Evolutionary conservation across 2,113 vertebrate species (phyloP).

Genomic region (Vidua chalybeata): DNA sequence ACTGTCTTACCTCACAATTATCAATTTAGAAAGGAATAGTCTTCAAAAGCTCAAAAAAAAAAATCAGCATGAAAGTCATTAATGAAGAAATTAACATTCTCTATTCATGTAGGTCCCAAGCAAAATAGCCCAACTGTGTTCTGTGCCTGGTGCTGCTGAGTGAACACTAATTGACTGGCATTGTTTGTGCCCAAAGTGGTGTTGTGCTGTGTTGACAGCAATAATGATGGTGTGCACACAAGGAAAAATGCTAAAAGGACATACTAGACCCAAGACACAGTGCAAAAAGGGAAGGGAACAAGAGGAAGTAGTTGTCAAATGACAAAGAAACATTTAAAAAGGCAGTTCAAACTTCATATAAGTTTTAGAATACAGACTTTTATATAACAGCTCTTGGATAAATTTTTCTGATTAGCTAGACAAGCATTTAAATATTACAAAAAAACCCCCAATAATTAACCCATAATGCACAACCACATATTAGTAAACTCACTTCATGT

Average conservation of each 20-base stretch:
- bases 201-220: background rate
- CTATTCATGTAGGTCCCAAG: background rate
- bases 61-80: background rate
- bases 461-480: background rate
- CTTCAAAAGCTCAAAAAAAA: background rate
- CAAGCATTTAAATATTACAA: background rate
- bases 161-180: background rate
- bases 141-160: background rate
- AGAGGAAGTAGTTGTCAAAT: background rate
- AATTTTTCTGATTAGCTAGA: background rate
- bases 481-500: background rate
- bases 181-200: background rate
- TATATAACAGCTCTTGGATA: background rate
- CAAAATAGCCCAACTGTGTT: background rate
- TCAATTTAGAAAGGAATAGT: background rate
- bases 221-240: background rate
- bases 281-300: background rate
- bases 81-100: slow-evolving; percentile 16
- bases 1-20: slow-evolving; percentile 15
- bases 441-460: background rate
- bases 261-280: background rate
- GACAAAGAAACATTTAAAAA: background rate
- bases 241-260: background rate
- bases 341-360: background rate
- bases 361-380: background rate